Evolutionary conservation across 1,140 invertebrate species (phyloP).

Genomic region (Achroia grisella): DNA sequence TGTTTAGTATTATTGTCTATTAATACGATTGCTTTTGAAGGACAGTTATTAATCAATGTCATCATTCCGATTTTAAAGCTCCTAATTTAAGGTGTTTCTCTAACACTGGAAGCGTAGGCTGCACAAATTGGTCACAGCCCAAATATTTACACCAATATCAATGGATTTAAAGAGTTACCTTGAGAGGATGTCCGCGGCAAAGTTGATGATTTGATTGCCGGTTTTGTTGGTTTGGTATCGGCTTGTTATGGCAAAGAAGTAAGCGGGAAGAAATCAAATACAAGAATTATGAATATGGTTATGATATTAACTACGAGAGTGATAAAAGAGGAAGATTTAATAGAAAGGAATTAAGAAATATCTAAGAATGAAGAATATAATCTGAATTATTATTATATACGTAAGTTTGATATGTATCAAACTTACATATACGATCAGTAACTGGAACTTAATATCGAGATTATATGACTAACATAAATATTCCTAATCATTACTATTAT

Average conservation of each 20-base stretch:
- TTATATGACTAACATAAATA: neutral
- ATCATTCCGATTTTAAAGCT: neutral
- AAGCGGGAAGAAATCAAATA: constrained; percentile 72
- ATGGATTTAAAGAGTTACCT: constrained; percentile 79
- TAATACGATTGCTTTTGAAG: too few relatives aligned
- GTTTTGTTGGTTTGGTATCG: constrained; percentile 94
- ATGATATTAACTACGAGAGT: constrained; percentile 62
- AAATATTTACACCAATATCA: constrained; percentile 16
- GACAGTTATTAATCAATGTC: neutral
- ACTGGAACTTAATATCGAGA: too few relatives aligned
- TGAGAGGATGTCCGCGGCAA: constrained; percentile 93
- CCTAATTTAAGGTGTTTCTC: too few relatives aligned
- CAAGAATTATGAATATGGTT: constrained; percentile 69
- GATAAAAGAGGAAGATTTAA: constrained; percentile 22
- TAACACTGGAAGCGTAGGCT: neutral
- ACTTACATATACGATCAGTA: too few relatives aligned
- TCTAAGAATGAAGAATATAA: too few relatives aligned
- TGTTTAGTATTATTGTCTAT: neutral
- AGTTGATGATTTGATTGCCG: constrained; percentile 95
- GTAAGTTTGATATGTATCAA: too few relatives aligned
- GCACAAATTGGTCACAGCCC: constrained; percentile 2
- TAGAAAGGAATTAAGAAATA: constrained; percentile 6
- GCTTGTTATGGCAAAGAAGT: constrained; percentile 78
- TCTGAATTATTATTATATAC: too few relatives aligned
- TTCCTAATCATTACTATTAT: neutral